Base-by-base conservation (phyloP, 1,140 invertebrate genomes). In the Thaumatotibia leucotreta region DNA sequence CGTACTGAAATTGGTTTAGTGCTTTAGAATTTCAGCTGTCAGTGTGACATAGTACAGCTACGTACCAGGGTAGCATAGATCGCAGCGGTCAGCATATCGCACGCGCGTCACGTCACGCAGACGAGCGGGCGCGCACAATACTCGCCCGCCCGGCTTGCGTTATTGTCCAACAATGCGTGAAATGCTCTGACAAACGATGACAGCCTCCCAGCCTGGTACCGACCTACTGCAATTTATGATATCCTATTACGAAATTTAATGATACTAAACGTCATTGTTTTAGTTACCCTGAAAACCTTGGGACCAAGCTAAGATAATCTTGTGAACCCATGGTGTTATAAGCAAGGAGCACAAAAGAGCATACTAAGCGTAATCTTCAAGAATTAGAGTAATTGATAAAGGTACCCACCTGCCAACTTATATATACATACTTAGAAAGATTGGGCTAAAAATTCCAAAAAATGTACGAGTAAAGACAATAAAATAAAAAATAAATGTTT, bases 231-330 rank as follows among this genome's bases (percentile, higher is more conserved):
- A 78, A 88, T 90, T 90, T 90, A 88, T 86, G 84, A 86, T 87
- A 86, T 84, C 88, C 84, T 88, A 88, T 87, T 90, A 90, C 81
- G 82, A 88, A 84, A 88, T 88, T 88, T 86, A 89, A 89, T 86
- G 87, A 89, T 76, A 79, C 74, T 77, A 75, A 72, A 76, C 74
- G 77, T 77, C 77, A 76, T 69, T 76, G 75, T 77, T 79, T 75
- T 64, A 65, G 72, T 73, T 71, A 64, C 69, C 67, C 58, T 10
- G 50, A 20, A 22, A 54, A 54, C 23, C 50, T 39, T 39, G 9
- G n/a, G n/a, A n/a, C 33, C 9, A 39, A 39, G 9, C 33, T 39
- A 39, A 11, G 49, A 52, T 49, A 49, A 52, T 52, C 27, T 61
- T 29, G 54, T n/a, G n/a, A n/a, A n/a, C n/a, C n/a, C n/a, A n/a